Percentiles rank a stretch among this genome's conserved stretches.
Conservation (phyloP, 2,797 vertebrate species). For the Etheostoma nigrum region DNA sequence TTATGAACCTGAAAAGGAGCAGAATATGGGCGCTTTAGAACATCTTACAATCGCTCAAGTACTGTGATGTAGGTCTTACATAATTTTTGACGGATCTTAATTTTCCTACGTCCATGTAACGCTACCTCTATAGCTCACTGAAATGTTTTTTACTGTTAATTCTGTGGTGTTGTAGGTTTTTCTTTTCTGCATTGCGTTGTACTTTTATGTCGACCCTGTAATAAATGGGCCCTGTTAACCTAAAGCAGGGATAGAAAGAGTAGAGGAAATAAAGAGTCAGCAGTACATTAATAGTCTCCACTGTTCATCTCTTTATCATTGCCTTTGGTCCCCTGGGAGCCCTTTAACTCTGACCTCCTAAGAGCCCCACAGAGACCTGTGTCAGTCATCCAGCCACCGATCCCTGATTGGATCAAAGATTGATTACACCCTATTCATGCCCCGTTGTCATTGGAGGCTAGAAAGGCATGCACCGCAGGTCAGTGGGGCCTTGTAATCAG, state of each 20-base stretch:
- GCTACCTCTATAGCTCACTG: no score
- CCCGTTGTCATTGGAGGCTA: slow-evolving; percentile 62
- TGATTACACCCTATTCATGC: slow-evolving; percentile 88
- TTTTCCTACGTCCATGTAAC: no score
- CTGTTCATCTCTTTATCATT: slow-evolving; percentile 64
- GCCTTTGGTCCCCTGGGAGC: slow-evolving; percentile 77
- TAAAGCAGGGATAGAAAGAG: slow-evolving; percentile 10
- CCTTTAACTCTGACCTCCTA: slow-evolving; percentile 82
- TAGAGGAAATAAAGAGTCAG: slow-evolving; percentile 6
- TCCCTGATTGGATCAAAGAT: slow-evolving; percentile 90
- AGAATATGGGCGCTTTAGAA: no score
- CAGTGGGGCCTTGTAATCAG: slow-evolving; percentile 90
- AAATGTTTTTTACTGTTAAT: no score
- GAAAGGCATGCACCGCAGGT: slow-evolving; percentile 79
- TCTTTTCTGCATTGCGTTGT: no score
- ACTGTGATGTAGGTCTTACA: no score
- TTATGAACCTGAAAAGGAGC: no score
- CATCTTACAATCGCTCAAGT: no score
- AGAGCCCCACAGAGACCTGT: slow-evolving; percentile 85
- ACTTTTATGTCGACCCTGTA: no score
- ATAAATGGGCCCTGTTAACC: slow-evolving; percentile 12
- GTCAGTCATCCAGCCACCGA: slow-evolving; percentile 76
- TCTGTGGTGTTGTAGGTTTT: no score
- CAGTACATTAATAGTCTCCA: slow-evolving; percentile 36
- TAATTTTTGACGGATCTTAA: no score